phyloP scores from a whole-genome alignment of 2,797 vertebrate species.

The Lindbergichthys nudifrons region DNA sequence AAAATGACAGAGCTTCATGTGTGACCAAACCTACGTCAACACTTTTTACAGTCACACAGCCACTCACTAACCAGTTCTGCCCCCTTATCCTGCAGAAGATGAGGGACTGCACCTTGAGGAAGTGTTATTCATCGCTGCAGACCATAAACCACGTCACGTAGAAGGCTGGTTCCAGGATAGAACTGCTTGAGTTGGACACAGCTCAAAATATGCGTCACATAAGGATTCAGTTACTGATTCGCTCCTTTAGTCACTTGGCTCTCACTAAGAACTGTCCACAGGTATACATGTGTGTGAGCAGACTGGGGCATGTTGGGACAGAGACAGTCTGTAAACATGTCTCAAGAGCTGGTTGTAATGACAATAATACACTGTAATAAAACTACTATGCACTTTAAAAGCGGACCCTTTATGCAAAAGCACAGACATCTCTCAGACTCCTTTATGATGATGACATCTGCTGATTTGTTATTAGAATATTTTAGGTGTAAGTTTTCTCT shows the following conservation, averaged over 20 bases:
- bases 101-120: neutral
- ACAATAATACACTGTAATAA: neutral
- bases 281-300: neutral
- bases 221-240: neutral
- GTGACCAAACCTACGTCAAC: neutral
- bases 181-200: neutral
- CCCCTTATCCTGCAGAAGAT: neutral
- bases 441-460: neutral
- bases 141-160: no score
- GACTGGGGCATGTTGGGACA: neutral
- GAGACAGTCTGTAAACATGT: neutral
- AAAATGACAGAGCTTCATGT: neutral
- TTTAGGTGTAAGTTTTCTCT: neutral
- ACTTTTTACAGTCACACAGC: neutral
- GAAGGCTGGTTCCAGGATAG: neutral
- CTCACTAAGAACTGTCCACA: neutral
- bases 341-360: neutral
- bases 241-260: neutral
- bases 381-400: no score
- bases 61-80: neutral
- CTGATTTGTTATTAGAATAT: neutral
- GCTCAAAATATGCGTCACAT: conserved; percentile 11
- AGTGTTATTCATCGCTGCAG: neutral
- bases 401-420: neutral
- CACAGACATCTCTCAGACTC: neutral